Evolutionary conservation across 2,888 invertebrate genomes (phyloP), one percentile per base, ranked within the genome.

Genomic region (Steinernema carpocapsae): DNA sequence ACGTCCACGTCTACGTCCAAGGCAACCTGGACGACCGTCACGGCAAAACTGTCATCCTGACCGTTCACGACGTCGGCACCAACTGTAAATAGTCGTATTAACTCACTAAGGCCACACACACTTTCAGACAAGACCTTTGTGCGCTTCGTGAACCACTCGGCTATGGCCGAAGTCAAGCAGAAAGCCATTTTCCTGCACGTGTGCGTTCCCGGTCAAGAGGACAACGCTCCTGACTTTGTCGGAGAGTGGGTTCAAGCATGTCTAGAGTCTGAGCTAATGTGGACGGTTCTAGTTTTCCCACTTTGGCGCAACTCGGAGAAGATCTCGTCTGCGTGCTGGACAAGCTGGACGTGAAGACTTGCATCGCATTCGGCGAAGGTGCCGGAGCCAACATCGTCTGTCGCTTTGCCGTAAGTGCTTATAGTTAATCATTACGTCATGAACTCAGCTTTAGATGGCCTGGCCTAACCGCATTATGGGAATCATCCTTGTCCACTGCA

Each of bases 321-420:
- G 93, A 93, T 87, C 89, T 94, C 77, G 91, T 93, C 72, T 92
- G 92, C 48, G 92, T 94, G 12, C 88, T 94, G 86, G 93, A 94
- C 88, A 92, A 93, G 86, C 91, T 94, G 45, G 93, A 90, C 88
- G 92, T 94, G 32, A 92, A 92, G 83, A 92, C 93, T 87, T 93
- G 93, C 14, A 92, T 94, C 72, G 93, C 93, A 0, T 89, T 94
- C 71, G 94, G 94, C 1, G 94, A 94, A 87, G 94, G 94, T 1
- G 94, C 94, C 1, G 94, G 94, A 0, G 94, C 94, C 76, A 94
- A 94, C 89, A 92, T 94, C 71, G 89, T 94, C 73, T 93, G 93
- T 1, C 91, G 94, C 78, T 94, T 94, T 87, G 94, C 93, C 70
- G 90, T 90, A 84, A 87, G 88, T 78, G 3, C 48, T 10, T 1